Conservation (phyloP, 2,797 vertebrate genomes). For the Thaleichthys pacificus region DNA sequence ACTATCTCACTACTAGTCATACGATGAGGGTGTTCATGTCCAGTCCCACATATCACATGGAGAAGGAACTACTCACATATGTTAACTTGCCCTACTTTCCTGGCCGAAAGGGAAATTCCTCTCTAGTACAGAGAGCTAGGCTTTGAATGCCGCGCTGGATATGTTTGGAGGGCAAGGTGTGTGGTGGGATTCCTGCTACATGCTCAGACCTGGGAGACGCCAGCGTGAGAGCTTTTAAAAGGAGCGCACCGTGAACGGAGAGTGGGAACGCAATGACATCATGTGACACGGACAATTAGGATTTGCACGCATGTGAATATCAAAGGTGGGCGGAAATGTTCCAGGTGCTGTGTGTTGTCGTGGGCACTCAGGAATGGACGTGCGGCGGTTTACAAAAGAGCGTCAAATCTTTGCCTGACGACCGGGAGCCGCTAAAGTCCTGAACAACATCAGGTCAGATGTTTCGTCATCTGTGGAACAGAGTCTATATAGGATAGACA, state of each 20-base stretch:
- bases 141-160: constrained; percentile 25
- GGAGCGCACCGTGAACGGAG: constrained; percentile 8
- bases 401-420: constrained; percentile 1
- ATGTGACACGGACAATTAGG: constrained; percentile 14
- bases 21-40: neutral
- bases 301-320: neutral
- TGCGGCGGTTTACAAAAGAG: neutral
- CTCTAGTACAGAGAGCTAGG: constrained; percentile 4
- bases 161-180: constrained; percentile 61
- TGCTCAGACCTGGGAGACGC: constrained; percentile 63
- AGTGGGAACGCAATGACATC: constrained; percentile 27
- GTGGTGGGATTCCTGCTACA: constrained; percentile 45
- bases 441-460: too few relatives aligned
- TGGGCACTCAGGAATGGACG: constrained; percentile 27
- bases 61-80: constrained; percentile 18
- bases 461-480: too few relatives aligned
- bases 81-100: neutral
- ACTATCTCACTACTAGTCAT: constrained; percentile 25
- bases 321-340: constrained; percentile 18
- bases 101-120: constrained; percentile 19
- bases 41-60: constrained; percentile 33
- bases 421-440: neutral
- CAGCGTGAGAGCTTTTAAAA: constrained; percentile 54
- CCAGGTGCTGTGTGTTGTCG: neutral
- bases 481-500: too few relatives aligned